Conservation (phyloP, 2,113 vertebrate genomes). For the Arizona elegans region DNA sequence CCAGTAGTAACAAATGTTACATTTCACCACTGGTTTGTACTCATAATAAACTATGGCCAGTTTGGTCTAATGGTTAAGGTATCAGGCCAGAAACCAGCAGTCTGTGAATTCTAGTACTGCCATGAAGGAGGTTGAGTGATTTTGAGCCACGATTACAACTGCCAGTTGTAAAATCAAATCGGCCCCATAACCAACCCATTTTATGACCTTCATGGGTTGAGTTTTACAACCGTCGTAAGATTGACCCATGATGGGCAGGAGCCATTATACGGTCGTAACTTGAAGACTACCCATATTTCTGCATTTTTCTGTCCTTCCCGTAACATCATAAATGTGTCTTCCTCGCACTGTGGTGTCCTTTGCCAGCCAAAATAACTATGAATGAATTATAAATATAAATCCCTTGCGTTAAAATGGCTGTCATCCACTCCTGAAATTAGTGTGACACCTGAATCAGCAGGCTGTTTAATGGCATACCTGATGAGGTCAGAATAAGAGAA, state of each 20-base stretch:
- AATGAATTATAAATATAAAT: neutral
- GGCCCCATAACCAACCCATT: no score
- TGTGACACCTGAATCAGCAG: neutral
- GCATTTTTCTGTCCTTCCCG: neutral
- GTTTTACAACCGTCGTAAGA: no score
- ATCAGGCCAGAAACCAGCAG: neutral
- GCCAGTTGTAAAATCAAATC: no score
- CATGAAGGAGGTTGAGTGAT: no score
- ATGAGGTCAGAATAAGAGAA: neutral
- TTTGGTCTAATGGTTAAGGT: neutral
- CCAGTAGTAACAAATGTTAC: no score
- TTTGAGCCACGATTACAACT: no score
- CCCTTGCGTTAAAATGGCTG: neutral
- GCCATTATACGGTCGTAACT: no score
- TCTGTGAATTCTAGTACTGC: no score
- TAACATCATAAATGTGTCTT: neutral
- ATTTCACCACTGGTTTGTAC: neutral
- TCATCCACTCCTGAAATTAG: neutral
- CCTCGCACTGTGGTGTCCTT: neutral
- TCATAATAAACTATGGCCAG: neutral
- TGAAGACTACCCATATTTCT: no score
- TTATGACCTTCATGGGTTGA: no score
- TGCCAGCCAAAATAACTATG: neutral
- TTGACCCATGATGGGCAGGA: no score
- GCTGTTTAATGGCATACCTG: constrained; percentile 52